Base-by-base conservation (phyloP, 2,113 vertebrate genomes). In the Lutjanus erythropterus region DNA sequence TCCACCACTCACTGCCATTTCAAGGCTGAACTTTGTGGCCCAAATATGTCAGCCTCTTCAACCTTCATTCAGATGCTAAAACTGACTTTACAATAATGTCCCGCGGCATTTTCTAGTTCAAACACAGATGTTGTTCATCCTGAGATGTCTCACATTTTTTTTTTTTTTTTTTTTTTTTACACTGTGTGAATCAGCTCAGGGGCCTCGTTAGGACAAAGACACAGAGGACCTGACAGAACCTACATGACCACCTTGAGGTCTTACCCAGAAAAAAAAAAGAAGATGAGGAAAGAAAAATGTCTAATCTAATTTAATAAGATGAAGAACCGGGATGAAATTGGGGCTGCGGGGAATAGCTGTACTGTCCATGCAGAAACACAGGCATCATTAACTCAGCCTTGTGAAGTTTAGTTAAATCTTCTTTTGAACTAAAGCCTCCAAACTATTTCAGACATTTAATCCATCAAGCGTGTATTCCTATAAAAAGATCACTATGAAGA, bases 41-140 rank as follows among this genome's bases (percentile, higher is more conserved):
- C 47, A 83, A 87, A 91, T 93, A 86, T 83, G 89, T 91, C 90
- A 88, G 65, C 61, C 59, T 73, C 72, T 59, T 65, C 74, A 89
- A 61, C 66, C 59, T 72, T 75, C 67, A 86, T 73, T 73, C 27
- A 9, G 64, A 83, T 62, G 56, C 52, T 65, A 55, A 86, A 83
- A 75, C 56, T 19, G 75, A 74, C 75, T 84, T 70, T 49, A 66
- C 75, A 77, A 79, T 41, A 62, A 73, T 35, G 21, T 66, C 85
- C 65, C 4, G 31, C 19, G 25, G 92, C 69, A 2, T 25, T 81
- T 88, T 80, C 47, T 66, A 33, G 42, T 82, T 84, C 27, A 59
- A 80, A 77, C 71, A 37, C 69, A 67, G 64, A 89, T 70, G 72
- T 64, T 67, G 55, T 35, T 75, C 49, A 44, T 83, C 47, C 46